Evolutionary conservation across 53 echinoderm and acorn worm species (phyloP).

Genomic region (Paelopatides confundens): DNA sequence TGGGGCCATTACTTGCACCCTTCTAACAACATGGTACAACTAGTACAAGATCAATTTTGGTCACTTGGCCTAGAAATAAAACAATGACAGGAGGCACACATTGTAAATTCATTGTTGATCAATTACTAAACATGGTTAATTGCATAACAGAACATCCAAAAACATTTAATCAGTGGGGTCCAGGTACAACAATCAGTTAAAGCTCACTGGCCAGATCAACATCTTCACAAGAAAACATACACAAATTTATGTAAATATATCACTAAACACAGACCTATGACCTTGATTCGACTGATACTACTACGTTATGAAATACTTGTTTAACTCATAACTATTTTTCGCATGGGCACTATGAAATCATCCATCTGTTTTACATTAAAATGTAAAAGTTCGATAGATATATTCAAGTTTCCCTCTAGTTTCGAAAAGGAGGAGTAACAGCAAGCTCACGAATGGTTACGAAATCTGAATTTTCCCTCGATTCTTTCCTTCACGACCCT

Average conservation of each 20-base stretch:
- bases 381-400: neutral
- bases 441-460: neutral
- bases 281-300: neutral
- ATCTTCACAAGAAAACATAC: neutral
- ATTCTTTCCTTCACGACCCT: neutral
- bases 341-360: neutral
- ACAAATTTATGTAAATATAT: neutral
- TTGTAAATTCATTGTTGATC: too few relatives aligned
- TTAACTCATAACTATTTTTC: neutral
- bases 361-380: neutral
- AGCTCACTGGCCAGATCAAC: too few relatives aligned
- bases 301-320: neutral
- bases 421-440: constrained; percentile 25
- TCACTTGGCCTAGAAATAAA: too few relatives aligned
- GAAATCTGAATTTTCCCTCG: neutral
- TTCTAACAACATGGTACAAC: too few relatives aligned
- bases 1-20: too few relatives aligned
- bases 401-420: constrained; percentile 11
- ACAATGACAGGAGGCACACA: too few relatives aligned
- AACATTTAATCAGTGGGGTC: too few relatives aligned
- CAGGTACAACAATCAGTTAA: too few relatives aligned
- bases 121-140: too few relatives aligned
- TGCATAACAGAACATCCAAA: too few relatives aligned
- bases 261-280: neutral
- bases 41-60: too few relatives aligned